These are phyloP conservation scores for Eretmocerus hayati DNA, from an alignment of 2,888 invertebrate genomes.

Conservation along the genomic window DNA sequence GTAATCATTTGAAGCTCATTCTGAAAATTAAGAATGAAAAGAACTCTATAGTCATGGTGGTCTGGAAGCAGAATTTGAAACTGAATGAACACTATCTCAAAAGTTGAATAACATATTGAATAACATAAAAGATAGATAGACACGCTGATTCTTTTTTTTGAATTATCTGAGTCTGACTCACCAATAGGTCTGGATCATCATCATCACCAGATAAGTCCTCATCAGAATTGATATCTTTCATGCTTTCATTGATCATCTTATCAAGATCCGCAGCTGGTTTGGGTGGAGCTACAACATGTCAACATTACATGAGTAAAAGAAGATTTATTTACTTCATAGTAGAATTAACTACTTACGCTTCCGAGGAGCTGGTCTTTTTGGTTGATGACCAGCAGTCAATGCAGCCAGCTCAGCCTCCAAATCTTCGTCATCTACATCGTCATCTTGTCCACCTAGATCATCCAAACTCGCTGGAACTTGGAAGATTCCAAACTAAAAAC, in stretches of 20 bases:
- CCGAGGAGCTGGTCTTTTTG: slow-evolving; percentile 25
- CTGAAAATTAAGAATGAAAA: slow-evolving; percentile 2
- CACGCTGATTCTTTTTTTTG: no score
- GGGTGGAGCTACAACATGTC: slow-evolving; percentile 30
- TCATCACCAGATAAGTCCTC: slow-evolving; percentile 73
- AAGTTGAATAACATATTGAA: no score
- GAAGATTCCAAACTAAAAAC: slow-evolving; percentile 65
- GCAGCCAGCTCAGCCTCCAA: slow-evolving; percentile 82
- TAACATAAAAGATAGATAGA: no score
- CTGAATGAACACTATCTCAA: no score
- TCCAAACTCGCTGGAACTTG: slow-evolving; percentile 62
- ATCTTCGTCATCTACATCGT: slow-evolving; percentile 65
- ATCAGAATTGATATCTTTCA: slow-evolving; percentile 70
- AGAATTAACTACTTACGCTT: slow-evolving; percentile 31
- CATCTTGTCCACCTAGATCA: slow-evolving; percentile 53
- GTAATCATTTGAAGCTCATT: slow-evolving; percentile 51
- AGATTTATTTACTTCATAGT: not conserved
- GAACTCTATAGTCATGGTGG: no score
- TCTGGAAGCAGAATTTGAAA: no score
- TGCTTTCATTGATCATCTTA: slow-evolving; percentile 69
- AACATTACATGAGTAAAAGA: not conserved
- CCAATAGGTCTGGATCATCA: slow-evolving; percentile 75
- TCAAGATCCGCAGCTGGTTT: slow-evolving; percentile 57
- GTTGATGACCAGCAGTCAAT: slow-evolving; percentile 51
- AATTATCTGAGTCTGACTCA: no score